phyloP scores from a whole-genome alignment of 2,113 vertebrate species.

The Herpetotheres cachinnans region DNA sequence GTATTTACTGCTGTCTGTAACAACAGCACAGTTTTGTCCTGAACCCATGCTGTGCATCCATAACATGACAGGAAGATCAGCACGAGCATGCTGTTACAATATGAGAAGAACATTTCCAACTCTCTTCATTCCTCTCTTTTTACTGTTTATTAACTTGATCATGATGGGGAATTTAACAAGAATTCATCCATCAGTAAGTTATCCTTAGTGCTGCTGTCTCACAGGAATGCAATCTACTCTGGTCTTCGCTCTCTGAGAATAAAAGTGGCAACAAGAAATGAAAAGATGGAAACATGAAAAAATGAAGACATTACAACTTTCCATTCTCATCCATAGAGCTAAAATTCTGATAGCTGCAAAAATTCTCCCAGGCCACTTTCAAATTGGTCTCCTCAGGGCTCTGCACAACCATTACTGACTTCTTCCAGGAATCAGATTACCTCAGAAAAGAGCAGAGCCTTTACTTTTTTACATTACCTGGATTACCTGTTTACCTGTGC shows the following conservation, averaged over 20 bases:
- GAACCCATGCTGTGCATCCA: not conserved
- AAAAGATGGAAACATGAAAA: not conserved
- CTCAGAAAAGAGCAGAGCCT: not conserved
- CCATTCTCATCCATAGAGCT: not conserved
- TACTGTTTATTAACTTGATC: not conserved
- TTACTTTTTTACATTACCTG: not conserved
- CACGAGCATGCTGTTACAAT: not conserved
- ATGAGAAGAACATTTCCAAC: not conserved
- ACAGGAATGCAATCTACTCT: not conserved
- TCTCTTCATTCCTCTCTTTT: not conserved
- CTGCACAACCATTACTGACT: not conserved
- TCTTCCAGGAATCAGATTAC: not conserved
- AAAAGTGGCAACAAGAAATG: not conserved
- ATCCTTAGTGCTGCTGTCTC: not conserved
- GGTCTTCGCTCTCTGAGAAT: not conserved
- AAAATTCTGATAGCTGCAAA: not conserved
- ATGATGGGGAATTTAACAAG: not conserved
- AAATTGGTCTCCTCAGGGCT: not conserved
- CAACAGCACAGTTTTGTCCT: not conserved
- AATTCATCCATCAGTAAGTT: not conserved
- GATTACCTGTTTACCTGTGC: not conserved
- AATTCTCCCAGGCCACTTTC: not conserved
- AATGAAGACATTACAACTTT: not conserved
- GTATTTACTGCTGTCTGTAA: not conserved
- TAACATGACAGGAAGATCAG: not conserved